Percentiles rank a stretch among this genome's conserved stretches.
Evolutionary conservation across 1,140 invertebrate genomes (phyloP).

Genomic region (Steinernema khuongi): DNA sequence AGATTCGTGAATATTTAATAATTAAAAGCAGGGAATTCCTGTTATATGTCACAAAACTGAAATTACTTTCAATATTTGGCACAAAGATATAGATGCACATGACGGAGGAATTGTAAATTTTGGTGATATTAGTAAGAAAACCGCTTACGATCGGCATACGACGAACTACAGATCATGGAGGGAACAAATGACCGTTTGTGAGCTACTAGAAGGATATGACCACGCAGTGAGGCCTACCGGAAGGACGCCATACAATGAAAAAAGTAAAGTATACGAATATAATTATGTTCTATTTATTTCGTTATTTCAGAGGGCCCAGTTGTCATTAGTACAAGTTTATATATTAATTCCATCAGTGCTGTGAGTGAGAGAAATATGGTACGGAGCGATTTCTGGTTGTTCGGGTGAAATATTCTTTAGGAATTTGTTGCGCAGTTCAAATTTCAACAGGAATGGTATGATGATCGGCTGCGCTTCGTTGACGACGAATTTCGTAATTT

Average conservation of each 20-base stretch:
- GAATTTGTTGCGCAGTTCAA: conserved; percentile 57
- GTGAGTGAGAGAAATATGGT: conserved; percentile 57
- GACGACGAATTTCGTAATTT: conserved; percentile 64
- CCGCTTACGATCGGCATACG: conserved; percentile 51
- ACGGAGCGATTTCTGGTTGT: neutral
- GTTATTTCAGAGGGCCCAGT: conserved; percentile 51
- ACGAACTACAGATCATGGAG: conserved; percentile 58
- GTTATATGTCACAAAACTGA: too few species aligned
- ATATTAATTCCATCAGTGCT: conserved; percentile 53
- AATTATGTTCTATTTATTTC: conserved; percentile 18
- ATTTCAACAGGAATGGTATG: conserved; percentile 57
- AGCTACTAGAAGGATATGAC: conserved; percentile 56
- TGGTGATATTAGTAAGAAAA: conserved; percentile 46
- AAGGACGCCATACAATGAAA: conserved; percentile 45
- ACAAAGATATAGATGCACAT: neutral
- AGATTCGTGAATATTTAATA: neutral
- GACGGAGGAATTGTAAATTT: neutral
- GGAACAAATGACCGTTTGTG: conserved; percentile 57
- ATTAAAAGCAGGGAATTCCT: neutral
- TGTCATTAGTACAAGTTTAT: conserved; percentile 46
- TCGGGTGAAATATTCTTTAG: conserved; percentile 26
- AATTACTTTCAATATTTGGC: neutral
- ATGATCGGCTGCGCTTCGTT: conserved; percentile 50
- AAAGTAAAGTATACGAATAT: too few species aligned
- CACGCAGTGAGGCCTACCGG: conserved; percentile 52